phyloP scores from a whole-genome alignment of 2,888 invertebrate genomes.

The Chydorus sphaericus region DNA sequence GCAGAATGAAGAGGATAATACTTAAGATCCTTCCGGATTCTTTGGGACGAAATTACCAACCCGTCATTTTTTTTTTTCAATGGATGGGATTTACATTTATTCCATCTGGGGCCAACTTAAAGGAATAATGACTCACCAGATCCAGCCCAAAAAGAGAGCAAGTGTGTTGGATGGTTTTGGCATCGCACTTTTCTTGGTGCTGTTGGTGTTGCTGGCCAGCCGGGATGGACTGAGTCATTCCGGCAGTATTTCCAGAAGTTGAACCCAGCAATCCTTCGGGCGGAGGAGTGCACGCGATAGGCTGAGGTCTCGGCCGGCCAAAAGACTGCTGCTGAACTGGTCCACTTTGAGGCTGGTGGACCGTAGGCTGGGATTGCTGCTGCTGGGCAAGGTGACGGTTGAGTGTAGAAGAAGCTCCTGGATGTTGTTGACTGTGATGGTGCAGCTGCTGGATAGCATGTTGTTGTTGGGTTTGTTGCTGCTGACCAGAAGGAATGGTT shows the following conservation, averaged over 20 bases:
- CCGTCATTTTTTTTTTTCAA: neutral
- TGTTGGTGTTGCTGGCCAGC: neutral
- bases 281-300: conserved; percentile 74
- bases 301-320: conserved; percentile 61
- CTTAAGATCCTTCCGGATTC: neutral
- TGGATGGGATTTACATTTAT: no score
- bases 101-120: no score
- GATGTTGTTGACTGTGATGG: conserved; percentile 15
- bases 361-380: conserved; percentile 24
- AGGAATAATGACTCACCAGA: conserved; percentile 45
- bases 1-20: no score
- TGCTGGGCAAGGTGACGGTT: no score
- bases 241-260: no score
- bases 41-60: neutral
- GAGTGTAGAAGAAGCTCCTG: no score
- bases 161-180: conserved; percentile 75
- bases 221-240: no score
- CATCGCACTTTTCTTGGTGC: conserved; percentile 58
- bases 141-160: conserved; percentile 80
- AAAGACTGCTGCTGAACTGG: conserved; percentile 24
- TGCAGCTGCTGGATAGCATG: conserved; percentile 11
- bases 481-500: no score
- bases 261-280: conserved; percentile 37
- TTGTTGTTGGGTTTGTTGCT: conserved; percentile 15
- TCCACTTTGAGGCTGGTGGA: conserved; percentile 33